Conservation (phyloP, 2,888 invertebrate genomes). For the Dicycla oo region DNA sequence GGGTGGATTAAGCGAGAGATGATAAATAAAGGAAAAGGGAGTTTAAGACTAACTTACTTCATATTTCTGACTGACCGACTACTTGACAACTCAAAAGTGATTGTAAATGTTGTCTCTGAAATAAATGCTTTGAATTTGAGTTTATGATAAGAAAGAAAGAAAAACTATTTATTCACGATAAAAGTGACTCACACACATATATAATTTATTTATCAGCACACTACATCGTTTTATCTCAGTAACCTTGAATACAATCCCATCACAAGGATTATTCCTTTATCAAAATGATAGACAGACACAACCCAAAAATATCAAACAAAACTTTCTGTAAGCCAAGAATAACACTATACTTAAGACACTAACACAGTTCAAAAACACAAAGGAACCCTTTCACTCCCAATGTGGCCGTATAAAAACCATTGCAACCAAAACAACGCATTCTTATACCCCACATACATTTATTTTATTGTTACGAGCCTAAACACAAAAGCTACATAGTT, state of each 20-base stretch:
- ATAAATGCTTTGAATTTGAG: neutral
- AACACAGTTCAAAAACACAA: conserved; percentile 55
- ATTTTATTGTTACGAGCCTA: conserved; percentile 66
- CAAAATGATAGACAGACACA: conserved; percentile 44
- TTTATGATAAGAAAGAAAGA: neutral
- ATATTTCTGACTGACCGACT: neutral
- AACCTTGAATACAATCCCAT: conserved; percentile 33
- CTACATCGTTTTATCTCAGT: conserved; percentile 24
- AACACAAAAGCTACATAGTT: conserved; percentile 64
- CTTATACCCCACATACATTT: conserved; percentile 61
- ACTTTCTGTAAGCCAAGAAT: conserved; percentile 32
- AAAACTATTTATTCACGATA: too few species aligned
- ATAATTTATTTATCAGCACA: conserved; percentile 32
- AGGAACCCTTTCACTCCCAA: conserved; percentile 50
- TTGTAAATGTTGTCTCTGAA: neutral
- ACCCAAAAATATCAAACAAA: conserved; percentile 26
- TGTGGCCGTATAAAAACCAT: conserved; percentile 61
- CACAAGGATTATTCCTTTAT: conserved; percentile 41
- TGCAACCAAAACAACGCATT: conserved; percentile 64
- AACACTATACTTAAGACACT: conserved; percentile 51
- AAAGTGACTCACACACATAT: too few species aligned
- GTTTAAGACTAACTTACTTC: neutral
- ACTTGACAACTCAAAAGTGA: neutral
- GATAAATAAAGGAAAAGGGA: neutral
- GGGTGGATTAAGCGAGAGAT: too few species aligned